phyloP scores from a whole-genome alignment of 2,113 vertebrate species.

The Balaeniceps rex region DNA sequence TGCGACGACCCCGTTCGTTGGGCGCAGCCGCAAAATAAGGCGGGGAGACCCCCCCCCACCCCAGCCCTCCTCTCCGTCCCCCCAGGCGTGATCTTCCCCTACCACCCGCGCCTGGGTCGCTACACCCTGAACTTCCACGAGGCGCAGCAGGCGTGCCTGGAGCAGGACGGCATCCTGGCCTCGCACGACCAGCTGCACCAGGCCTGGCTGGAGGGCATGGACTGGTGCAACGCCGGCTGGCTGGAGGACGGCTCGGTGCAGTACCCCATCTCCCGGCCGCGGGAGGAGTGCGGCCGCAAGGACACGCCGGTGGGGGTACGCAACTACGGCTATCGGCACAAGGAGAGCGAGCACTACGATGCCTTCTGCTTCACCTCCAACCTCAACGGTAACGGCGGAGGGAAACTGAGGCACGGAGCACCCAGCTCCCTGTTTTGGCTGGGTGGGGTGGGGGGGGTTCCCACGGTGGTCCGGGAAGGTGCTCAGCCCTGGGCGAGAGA shows the following conservation, averaged over 20 bases:
- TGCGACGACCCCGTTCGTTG: background rate
- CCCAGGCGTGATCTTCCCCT: constrained; percentile 92
- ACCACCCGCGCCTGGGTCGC: constrained; percentile 87
- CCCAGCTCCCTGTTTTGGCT: accelerated
- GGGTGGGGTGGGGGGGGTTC: accelerated
- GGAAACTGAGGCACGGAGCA: background rate
- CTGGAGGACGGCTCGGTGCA: constrained; percentile 92
- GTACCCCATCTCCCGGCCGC: constrained; percentile 88
- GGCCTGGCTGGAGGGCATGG: constrained; percentile 90
- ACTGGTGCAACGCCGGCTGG: constrained; percentile 98
- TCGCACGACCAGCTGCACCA: constrained; percentile 90
- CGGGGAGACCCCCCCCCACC: background rate
- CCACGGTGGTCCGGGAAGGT: accelerated
- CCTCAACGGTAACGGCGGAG: constrained; percentile 76
- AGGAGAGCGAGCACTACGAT: constrained; percentile 88
- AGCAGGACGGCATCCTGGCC: constrained; percentile 91
- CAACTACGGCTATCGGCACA: constrained; percentile 92
- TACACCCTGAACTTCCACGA: constrained; percentile 90
- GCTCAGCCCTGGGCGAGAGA: background rate
- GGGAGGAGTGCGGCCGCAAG: constrained; percentile 85
- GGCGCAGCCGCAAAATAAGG: background rate
- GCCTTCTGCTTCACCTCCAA: constrained; percentile 97
- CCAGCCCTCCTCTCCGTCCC: background rate
- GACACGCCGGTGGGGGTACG: constrained; percentile 82
- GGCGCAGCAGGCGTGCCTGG: constrained; percentile 82